Evolutionary conservation across 1,140 invertebrate species (phyloP), one percentile per base, ranked within the genome.

Genomic region (Scaptomyza graminum): DNA sequence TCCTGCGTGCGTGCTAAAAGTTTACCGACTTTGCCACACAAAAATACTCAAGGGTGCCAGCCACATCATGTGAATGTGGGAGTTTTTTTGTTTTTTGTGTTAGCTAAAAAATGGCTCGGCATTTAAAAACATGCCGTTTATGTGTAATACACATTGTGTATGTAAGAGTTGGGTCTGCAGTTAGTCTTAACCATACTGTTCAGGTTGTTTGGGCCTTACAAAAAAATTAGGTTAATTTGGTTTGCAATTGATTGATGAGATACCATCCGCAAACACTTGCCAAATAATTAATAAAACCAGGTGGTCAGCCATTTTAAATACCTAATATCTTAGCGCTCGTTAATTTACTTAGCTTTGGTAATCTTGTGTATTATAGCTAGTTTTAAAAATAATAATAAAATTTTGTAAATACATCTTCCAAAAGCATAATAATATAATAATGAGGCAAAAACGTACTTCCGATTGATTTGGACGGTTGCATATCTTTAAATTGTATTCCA

Each of bases 171-270:
- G 22, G 16, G 52, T 65, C 28, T 47, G 44, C 70, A 52, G 63
- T 76, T 59, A 57, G 41, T 55, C 59, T 43, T 43, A 69, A 69
- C 62, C 61, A 65, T 43, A n/a, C n/a, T n/a, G n/a, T n/a, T 3
- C 55, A 52, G 69, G 55, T 52, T 59, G 74, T 50, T 5, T 68
- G 51, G 54, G 43, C 54, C 55, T 81, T 15, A 61, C 75, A 57
- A 85, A 85, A 84, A 85, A 85, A 85, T 85, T 85, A 88, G 82
- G 82, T 85, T 85, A 85, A 85, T 87, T 85, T 79, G 82, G 70
- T 52, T 44, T 69, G 78, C 78, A 52, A 60, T 59, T 60, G 71
- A 85, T 85, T 87, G 78, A 85, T 85, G 82, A 72, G 63, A n/a
- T 31, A 39, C 70, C 78, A 84, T 85, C 78, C 64, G 76, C 82